These are phyloP conservation scores for Phalloptychus januarius DNA, from an alignment of 2,797 vertebrate genomes.

Conservation along the genomic window DNA sequence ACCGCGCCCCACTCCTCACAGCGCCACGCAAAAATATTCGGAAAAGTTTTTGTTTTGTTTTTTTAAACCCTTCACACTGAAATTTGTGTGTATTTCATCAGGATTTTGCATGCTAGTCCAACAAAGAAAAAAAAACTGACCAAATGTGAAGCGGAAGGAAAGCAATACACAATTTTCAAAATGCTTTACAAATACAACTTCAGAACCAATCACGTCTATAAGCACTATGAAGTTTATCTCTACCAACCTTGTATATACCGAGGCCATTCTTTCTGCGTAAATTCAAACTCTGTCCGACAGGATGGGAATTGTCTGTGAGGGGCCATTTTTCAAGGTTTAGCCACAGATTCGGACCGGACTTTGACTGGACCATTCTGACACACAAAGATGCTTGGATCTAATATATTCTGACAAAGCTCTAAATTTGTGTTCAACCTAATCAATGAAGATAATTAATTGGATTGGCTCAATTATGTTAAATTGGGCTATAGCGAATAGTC, in stretches of 20 bases:
- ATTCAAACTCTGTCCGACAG: not conserved
- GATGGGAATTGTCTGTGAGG: not conserved
- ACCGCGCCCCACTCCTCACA: not conserved
- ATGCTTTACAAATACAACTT: not conserved
- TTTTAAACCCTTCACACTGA: not conserved
- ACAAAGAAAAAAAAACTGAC: not conserved
- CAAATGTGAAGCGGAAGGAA: not conserved
- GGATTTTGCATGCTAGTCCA: not conserved
- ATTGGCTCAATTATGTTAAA: too few relatives aligned
- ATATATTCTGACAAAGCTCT: not conserved
- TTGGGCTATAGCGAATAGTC: too few relatives aligned
- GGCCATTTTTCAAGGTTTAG: not conserved
- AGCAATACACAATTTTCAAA: not conserved
- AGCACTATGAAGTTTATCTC: not conserved
- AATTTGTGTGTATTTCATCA: not conserved
- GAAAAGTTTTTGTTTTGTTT: not conserved
- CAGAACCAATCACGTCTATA: not conserved
- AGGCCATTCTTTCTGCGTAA: not conserved
- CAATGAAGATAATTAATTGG: too few relatives aligned
- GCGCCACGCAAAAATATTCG: not conserved
- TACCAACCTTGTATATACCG: not conserved
- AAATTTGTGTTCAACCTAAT: too few relatives aligned
- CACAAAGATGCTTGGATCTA: not conserved
- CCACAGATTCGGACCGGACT: not conserved
- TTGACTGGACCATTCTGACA: not conserved